These are phyloP conservation scores for Leucophenga montana DNA, from an alignment of 2,888 invertebrate genomes.

Conservation along the genomic window DNA sequence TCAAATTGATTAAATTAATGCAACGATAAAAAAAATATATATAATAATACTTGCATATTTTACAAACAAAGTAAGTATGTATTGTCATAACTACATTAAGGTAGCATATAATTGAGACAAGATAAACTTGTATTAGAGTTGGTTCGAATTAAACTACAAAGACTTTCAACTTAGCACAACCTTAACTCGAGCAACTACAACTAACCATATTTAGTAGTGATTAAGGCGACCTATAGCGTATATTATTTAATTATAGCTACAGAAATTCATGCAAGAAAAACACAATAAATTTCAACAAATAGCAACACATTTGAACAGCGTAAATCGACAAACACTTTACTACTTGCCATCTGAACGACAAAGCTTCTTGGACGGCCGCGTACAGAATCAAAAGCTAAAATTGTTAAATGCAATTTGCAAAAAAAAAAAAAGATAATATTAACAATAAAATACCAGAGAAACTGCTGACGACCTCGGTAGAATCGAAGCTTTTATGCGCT, in stretches of 20 bases:
- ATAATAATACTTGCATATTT: neutral
- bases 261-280: neutral
- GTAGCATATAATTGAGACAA: too few species aligned
- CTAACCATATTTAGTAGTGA: neutral
- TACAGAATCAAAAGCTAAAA: neutral
- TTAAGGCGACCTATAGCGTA: neutral
- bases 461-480: too few species aligned
- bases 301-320: neutral
- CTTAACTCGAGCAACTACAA: too few species aligned
- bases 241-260: neutral
- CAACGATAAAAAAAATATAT: slow-evolving; percentile 1
- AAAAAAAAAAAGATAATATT: neutral
- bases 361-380: neutral
- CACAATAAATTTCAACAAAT: neutral
- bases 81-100: too few species aligned
- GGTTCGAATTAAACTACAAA: too few species aligned
- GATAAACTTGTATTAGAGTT: too few species aligned
- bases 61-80: too few species aligned
- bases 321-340: neutral
- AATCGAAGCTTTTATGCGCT: too few species aligned
- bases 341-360: neutral
- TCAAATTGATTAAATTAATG: slow-evolving; percentile 16
- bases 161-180: too few species aligned
- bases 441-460: neutral
- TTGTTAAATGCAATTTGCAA: neutral